A percentile compares a stretch with the other conserved stretches of the same genome.
phyloP scores from a whole-genome alignment of 2,113 vertebrate genomes.

The Semnornis frantzii region DNA sequence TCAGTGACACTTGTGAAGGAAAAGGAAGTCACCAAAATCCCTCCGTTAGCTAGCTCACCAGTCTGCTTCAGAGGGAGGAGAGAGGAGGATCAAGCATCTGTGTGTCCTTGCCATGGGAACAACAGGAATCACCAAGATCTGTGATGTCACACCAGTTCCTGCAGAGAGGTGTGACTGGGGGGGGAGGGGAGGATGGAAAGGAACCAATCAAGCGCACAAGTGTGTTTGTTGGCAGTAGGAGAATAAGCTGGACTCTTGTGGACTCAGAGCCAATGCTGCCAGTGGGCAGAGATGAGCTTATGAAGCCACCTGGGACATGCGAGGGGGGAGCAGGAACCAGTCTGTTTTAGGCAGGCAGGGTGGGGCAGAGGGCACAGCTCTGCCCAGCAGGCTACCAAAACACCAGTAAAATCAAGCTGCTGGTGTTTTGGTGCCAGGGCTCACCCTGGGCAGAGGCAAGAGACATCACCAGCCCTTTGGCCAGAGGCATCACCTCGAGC shows the following conservation, averaged over 20 bases:
- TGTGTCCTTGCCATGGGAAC: background rate
- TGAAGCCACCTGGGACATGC: background rate
- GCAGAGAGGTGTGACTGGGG: background rate
- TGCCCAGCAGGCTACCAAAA: background rate
- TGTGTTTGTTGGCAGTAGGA: background rate
- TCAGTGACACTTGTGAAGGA: background rate
- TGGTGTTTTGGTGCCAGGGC: background rate
- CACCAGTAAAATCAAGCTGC: background rate
- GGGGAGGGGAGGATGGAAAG: background rate
- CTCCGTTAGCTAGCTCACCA: background rate
- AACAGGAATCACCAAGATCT: background rate
- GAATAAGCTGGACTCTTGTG: background rate
- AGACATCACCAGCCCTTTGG: background rate
- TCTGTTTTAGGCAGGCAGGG: fast-evolving
- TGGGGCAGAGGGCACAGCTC: background rate
- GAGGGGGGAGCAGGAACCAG: background rate
- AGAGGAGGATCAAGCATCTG: background rate
- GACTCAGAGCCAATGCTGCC: background rate
- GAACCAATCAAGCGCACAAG: background rate
- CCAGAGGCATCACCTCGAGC: background rate
- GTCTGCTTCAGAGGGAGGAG: background rate
- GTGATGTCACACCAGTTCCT: constrained; percentile 37
- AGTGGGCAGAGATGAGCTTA: background rate
- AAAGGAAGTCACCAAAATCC: background rate
- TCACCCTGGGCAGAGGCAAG: background rate